These are phyloP conservation scores for Sarotherodon lohbergeri DNA, from an alignment of 2,113 vertebrate species.

Conservation along the genomic window DNA sequence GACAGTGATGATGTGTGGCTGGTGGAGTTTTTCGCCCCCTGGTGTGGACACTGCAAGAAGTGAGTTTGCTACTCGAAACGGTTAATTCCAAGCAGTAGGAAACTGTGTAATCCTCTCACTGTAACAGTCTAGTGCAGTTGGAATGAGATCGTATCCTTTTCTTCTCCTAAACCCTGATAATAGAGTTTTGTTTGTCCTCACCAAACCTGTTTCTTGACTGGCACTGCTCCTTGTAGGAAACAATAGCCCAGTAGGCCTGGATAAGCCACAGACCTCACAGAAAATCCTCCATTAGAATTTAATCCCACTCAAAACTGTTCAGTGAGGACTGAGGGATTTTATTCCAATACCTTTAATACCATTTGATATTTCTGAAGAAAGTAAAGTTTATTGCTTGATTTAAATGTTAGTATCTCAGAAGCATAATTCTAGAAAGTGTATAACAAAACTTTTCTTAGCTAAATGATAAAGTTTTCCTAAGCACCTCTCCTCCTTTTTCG, in stretches of 20 bases:
- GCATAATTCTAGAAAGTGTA: neutral
- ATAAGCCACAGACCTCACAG: neutral
- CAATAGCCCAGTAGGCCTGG: neutral
- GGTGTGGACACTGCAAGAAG: constrained; percentile 99
- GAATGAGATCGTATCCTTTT: neutral
- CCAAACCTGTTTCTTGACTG: neutral
- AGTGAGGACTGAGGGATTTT: neutral
- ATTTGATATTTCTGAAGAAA: neutral
- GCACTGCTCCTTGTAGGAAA: neutral
- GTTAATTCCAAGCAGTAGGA: neutral
- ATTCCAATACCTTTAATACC: neutral
- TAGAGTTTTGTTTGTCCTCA: neutral
- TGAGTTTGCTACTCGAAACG: constrained; percentile 57
- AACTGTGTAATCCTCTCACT: neutral
- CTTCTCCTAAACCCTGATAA: neutral
- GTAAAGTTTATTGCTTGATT: neutral
- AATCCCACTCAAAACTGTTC: neutral
- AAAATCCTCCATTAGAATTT: neutral
- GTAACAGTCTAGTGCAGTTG: neutral
- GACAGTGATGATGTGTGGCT: constrained; percentile 84
- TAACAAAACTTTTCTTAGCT: no score
- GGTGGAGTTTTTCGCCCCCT: constrained; percentile 97
- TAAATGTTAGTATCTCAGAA: neutral
- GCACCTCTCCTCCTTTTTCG: neutral
- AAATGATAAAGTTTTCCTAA: neutral